Percentiles rank a stretch among this genome's conserved stretches.
Evolutionary conservation across 2,888 invertebrate genomes (phyloP).

Genomic region (Drosophila helvetica): DNA sequence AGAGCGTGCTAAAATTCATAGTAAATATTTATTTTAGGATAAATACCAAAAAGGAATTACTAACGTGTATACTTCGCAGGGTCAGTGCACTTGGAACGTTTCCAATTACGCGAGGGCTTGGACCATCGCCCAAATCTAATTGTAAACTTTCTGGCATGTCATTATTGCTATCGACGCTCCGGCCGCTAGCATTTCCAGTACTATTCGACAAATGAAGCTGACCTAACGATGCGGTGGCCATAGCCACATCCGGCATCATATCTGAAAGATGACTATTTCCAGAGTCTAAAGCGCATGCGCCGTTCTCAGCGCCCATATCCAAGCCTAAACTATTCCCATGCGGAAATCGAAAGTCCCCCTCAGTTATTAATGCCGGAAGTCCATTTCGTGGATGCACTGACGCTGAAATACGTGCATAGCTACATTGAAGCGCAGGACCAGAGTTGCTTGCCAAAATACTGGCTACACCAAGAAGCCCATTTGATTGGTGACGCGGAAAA

Average conservation of each 20-base stretch:
- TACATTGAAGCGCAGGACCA: slow-evolving; percentile 70
- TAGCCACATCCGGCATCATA: slow-evolving; percentile 96
- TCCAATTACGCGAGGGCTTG: slow-evolving; percentile 86
- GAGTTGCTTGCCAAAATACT: slow-evolving; percentile 58
- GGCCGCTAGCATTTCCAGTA: slow-evolving; percentile 27
- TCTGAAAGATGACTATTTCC: slow-evolving; percentile 90
- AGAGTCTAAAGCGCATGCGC: slow-evolving; percentile 86
- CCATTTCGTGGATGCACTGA: slow-evolving; percentile 85
- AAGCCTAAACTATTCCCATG: slow-evolving; percentile 73
- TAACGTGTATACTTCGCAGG: slow-evolving; percentile 82
- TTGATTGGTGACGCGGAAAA: slow-evolving; percentile 85
- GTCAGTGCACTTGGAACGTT: slow-evolving; percentile 74
- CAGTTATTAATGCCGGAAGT: slow-evolving; percentile 87
- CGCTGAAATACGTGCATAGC: slow-evolving; percentile 80
- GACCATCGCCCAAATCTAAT: slow-evolving; percentile 91
- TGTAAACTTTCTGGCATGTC: slow-evolving; percentile 86
- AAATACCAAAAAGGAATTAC: slow-evolving; percentile 4
- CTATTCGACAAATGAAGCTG: slow-evolving; percentile 86
- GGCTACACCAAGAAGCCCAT: slow-evolving; percentile 67
- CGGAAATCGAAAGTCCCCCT: slow-evolving; percentile 85
- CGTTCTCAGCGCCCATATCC: slow-evolving; percentile 70
- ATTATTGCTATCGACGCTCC: slow-evolving; percentile 62
- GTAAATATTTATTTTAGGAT: background rate
- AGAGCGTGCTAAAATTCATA: slow-evolving; percentile 78
- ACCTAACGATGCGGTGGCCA: slow-evolving; percentile 91